Percentiles rank a stretch among this genome's conserved stretches.
Evolutionary conservation across 2,888 invertebrate genomes (phyloP).

Genomic region (Drosophila seclusa): DNA sequence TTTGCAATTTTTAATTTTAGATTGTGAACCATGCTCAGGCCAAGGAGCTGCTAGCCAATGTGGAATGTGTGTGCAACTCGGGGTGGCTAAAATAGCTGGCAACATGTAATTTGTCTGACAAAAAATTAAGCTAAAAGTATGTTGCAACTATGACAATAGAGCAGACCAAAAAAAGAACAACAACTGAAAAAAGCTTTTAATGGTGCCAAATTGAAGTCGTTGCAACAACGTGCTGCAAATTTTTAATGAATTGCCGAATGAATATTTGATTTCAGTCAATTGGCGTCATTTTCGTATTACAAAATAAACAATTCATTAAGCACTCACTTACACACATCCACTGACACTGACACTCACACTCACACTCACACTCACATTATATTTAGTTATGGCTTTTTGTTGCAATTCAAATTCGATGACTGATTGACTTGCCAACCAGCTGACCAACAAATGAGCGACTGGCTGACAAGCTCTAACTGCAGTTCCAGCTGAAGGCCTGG

Average conservation of each 20-base stretch:
- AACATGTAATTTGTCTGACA: neutral
- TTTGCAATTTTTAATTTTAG: conserved; percentile 42
- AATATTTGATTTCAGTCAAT: conserved; percentile 57
- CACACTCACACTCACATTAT: neutral
- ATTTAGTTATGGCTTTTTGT: neutral
- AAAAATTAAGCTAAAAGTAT: neutral
- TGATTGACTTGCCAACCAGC: conserved; percentile 31
- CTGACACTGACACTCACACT: neutral
- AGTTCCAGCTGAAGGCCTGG: conserved; percentile 1
- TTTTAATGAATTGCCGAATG: conserved; percentile 48
- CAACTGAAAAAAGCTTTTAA: neutral
- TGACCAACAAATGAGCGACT: conserved; percentile 34
- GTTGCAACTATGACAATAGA: neutral
- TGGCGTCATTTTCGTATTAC: conserved; percentile 33
- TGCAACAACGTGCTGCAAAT: conserved; percentile 22
- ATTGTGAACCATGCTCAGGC: conserved; percentile 6
- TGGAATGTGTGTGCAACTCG: neutral
- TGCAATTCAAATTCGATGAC: neutral
- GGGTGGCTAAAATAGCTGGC: neutral
- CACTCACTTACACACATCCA: conserved; percentile 12
- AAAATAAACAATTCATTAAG: conserved; percentile 57
- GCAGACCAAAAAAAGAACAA: neutral
- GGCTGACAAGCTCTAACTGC: conserved; percentile 10
- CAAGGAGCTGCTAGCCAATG: neutral
- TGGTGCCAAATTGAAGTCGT: neutral